Evolutionary conservation across 2,797 vertebrate species (phyloP).

Genomic region (Orestias chungarensis): DNA sequence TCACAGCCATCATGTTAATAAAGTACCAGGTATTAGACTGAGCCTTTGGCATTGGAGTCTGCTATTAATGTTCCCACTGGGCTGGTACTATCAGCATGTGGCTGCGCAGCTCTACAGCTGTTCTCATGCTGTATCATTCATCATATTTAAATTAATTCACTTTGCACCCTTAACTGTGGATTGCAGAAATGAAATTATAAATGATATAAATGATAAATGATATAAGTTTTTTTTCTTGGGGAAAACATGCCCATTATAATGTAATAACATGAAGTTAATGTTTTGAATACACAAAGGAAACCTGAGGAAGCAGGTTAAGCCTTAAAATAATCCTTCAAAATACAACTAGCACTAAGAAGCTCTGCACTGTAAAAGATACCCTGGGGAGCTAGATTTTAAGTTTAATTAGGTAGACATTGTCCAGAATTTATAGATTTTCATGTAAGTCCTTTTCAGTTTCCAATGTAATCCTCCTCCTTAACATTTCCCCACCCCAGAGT

Average conservation of each 20-base stretch:
- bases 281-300: slow-evolving; percentile 54
- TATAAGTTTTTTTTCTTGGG: slow-evolving; percentile 4
- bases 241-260: slow-evolving; percentile 30
- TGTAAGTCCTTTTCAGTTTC: slow-evolving; percentile 63
- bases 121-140: slow-evolving; percentile 37
- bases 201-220: slow-evolving; percentile 45
- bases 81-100: slow-evolving; percentile 23
- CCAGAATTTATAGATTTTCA: slow-evolving; percentile 65
- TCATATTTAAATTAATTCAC: slow-evolving; percentile 58
- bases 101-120: slow-evolving; percentile 24
- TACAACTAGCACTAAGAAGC: slow-evolving; percentile 39
- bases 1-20: slow-evolving; percentile 51
- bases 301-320: slow-evolving; percentile 39
- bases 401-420: slow-evolving; percentile 67
- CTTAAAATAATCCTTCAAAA: slow-evolving; percentile 56
- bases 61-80: slow-evolving; percentile 46
- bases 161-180: slow-evolving; percentile 37
- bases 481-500: slow-evolving; percentile 56
- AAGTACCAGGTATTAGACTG: slow-evolving; percentile 44
- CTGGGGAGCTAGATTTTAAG: slow-evolving; percentile 51
- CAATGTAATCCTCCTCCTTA: slow-evolving; percentile 67
- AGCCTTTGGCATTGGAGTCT: slow-evolving; percentile 32
- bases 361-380: slow-evolving; percentile 26
- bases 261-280: slow-evolving; percentile 38
- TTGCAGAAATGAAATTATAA: slow-evolving; percentile 45